Percentiles rank a stretch among this genome's conserved stretches.
These are phyloP conservation scores for Syngnathus scovelli DNA, from an alignment of 2,113 vertebrate species.

Conservation along the genomic window DNA sequence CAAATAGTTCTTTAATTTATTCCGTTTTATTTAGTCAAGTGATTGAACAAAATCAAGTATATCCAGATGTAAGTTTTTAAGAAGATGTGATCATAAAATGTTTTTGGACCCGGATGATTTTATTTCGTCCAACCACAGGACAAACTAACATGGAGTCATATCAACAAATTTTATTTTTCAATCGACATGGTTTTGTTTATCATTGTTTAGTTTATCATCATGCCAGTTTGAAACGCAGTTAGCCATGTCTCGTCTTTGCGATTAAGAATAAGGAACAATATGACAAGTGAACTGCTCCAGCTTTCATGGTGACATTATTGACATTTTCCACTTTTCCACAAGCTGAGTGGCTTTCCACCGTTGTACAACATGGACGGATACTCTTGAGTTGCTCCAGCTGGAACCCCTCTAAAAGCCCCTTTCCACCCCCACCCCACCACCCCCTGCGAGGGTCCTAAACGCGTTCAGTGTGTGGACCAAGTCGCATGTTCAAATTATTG, in stretches of 20 bases:
- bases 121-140: too few relatives aligned
- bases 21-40: too few relatives aligned
- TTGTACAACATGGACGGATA: constrained; percentile 1
- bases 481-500: constrained; percentile 57
- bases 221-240: neutral
- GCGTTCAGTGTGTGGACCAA: constrained; percentile 25
- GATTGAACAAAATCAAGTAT: too few relatives aligned
- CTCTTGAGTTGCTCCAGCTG: constrained; percentile 2
- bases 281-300: neutral
- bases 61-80: too few relatives aligned
- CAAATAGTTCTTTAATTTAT: too few relatives aligned
- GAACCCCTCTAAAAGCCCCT: neutral
- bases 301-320: neutral
- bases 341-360: neutral
- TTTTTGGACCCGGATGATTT: too few relatives aligned
- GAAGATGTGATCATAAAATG: too few relatives aligned
- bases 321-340: constrained; percentile 1
- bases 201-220: neutral
- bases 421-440: neutral
- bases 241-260: neutral
- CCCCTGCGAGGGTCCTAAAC: constrained; percentile 24
- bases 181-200: neutral
- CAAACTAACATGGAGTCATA: too few relatives aligned
- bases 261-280: neutral
- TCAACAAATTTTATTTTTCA: too few relatives aligned